These are phyloP conservation scores for Drosophila baimaii DNA, from an alignment of 1,140 invertebrate species.

Conservation along the genomic window DNA sequence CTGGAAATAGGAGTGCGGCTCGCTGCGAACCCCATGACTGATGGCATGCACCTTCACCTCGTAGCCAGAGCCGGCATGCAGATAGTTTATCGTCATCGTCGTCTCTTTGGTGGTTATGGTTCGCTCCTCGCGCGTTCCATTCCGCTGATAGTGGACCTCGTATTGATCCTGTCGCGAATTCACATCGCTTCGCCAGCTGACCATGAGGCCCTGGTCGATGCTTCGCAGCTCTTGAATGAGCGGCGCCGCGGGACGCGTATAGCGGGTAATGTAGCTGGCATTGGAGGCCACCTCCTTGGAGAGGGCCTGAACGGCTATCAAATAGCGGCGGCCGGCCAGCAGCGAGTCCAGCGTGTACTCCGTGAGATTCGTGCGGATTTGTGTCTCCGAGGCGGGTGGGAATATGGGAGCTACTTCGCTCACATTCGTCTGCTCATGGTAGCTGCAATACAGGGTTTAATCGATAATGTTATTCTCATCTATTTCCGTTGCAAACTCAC, in stretches of 20 bases:
- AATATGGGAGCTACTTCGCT: slow-evolving; percentile 75
- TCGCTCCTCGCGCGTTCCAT: slow-evolving; percentile 89
- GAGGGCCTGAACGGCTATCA: slow-evolving; percentile 92
- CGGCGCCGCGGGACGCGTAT: slow-evolving; percentile 93
- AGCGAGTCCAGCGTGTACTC: slow-evolving; percentile 89
- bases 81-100: slow-evolving; percentile 89
- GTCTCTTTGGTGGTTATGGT: slow-evolving; percentile 89
- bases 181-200: slow-evolving; percentile 96
- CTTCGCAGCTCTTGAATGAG: slow-evolving; percentile 93
- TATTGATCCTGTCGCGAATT: slow-evolving; percentile 95
- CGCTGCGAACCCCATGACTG: slow-evolving; percentile 92
- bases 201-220: slow-evolving; percentile 90
- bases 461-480: no score
- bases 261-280: slow-evolving; percentile 89
- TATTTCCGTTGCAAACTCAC: slow-evolving; percentile 35
- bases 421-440: slow-evolving; percentile 92
- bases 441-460: slow-evolving; percentile 83
- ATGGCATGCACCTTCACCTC: slow-evolving; percentile 95
- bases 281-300: slow-evolving; percentile 93
- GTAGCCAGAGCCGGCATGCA: slow-evolving; percentile 94
- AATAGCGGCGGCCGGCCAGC: slow-evolving; percentile 94
- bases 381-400: slow-evolving; percentile 87
- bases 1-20: slow-evolving; percentile 94
- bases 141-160: slow-evolving; percentile 92
- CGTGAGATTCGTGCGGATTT: slow-evolving; percentile 87